Base-by-base conservation (phyloP, 2,113 vertebrate genomes). In the Otis tarda region DNA sequence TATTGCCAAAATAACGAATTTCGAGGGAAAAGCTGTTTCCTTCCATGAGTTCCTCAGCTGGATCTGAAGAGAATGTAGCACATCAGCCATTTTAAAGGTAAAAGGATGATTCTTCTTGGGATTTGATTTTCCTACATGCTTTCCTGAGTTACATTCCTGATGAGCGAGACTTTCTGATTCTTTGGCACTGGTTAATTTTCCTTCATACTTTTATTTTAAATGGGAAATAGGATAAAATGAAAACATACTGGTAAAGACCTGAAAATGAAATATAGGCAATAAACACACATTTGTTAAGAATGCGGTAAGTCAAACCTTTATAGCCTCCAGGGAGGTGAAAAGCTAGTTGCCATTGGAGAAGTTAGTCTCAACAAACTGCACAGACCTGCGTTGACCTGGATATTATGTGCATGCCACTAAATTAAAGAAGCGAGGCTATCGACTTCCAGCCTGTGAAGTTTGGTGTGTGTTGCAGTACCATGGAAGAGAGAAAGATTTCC, bases 1-100 rank as follows among this genome's bases (percentile, higher is more conserved):
- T 68, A 7, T 63, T 85, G 30, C 57, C 28, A 80, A 80, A 67
- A 33, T 53, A 60, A 39, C 27, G 27, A 37, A 27, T 61, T 15
- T 6, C 52, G 21, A 57, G 55, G 63, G 21, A 69, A 43, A 63
- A 83, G 41, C 25, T 61, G 4, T 80, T 89, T 41, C 37, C 10
- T 88, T 70, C 31, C 23, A 0, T 13, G 25, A 55, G 14, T 84
- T 86, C 37, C 37, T 14, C 18, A 39, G 0, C 0, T 61, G 24
- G 16, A 59, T 47, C 68, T 89, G 52, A 92, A 83, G 67, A 14
- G 28, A 60, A 0, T 30, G 12, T 71, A 49, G 49, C 39, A 71
- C n/a, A 13, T 60, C 35, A 56, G 28, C 23, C 18, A 27, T 71
- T 91, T 91, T 49, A 68, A 75, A 88, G 33, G 23, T 63, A 69